Conservation (phyloP, 1,140 invertebrate genomes). For the Tenebrio molitor region DNA sequence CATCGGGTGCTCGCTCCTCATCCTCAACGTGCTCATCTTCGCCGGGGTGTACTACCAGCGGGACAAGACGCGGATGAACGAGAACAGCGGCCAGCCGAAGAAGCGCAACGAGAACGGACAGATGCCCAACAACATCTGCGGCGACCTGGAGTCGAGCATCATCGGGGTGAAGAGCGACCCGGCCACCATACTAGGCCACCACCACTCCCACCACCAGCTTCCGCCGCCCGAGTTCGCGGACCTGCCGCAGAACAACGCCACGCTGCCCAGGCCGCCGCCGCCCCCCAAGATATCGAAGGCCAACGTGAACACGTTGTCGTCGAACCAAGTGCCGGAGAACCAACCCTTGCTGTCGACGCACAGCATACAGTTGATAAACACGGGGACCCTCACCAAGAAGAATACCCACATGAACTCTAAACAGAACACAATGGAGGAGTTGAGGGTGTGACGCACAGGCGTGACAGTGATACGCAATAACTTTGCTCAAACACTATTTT, state of each 20-base stretch:
- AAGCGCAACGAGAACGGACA: constrained; percentile 86
- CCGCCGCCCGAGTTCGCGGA: constrained; percentile 84
- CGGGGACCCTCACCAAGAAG: constrained; percentile 77
- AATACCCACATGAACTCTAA: constrained; percentile 74
- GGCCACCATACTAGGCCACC: constrained; percentile 76
- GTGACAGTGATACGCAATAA: constrained; percentile 56
- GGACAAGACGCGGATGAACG: constrained; percentile 83
- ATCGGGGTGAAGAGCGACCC: constrained; percentile 76
- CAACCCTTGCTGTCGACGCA: constrained; percentile 74
- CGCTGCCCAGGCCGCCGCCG: constrained; percentile 78
- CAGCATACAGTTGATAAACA: constrained; percentile 78
- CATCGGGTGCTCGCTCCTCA: constrained; percentile 91
- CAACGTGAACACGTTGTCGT: constrained; percentile 72
- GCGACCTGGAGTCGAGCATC: constrained; percentile 79
- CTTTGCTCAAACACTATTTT: constrained; percentile 59
- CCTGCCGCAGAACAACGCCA: constrained; percentile 77
- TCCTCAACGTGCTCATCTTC: constrained; percentile 93
- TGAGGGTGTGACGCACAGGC: constrained; percentile 79
- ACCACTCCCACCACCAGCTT: constrained; percentile 81
- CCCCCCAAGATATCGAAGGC: constrained; percentile 79
- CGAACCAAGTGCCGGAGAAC: constrained; percentile 74
- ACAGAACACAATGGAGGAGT: constrained; percentile 80
- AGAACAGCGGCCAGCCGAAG: constrained; percentile 72
- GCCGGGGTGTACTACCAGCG: constrained; percentile 94
- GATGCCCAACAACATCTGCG: constrained; percentile 87